A percentile compares a stretch with the other conserved stretches of the same genome.
These are phyloP conservation scores for Hemiscyllium ocellatum DNA, from an alignment of 2,113 vertebrate species.

Conservation along the genomic window DNA sequence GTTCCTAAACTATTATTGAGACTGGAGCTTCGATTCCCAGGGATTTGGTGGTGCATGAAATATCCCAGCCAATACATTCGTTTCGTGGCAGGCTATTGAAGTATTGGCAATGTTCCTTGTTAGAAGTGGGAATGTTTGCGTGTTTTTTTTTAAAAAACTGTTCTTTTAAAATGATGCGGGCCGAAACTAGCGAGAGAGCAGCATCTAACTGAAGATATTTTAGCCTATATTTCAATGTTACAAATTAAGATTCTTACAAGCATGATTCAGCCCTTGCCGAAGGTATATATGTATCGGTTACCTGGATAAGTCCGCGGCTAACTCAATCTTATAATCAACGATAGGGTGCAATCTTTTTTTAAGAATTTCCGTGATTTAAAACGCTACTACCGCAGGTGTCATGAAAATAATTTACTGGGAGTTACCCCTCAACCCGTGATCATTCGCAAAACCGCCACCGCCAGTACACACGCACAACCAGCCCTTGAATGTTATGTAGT, in stretches of 20 bases:
- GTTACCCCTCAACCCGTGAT: background rate
- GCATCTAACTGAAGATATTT: background rate
- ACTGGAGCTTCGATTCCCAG: background rate
- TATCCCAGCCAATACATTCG: background rate
- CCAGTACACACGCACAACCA: too few species aligned
- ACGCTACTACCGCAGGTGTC: constrained; percentile 43
- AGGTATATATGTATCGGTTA: background rate
- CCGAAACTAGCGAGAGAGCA: background rate
- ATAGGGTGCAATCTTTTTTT: constrained; percentile 26
- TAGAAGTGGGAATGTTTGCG: background rate
- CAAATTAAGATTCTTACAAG: background rate
- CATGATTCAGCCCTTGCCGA: background rate
- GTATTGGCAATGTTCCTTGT: background rate
- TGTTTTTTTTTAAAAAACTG: background rate
- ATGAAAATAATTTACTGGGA: constrained; percentile 40
- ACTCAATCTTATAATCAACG: constrained; percentile 40
- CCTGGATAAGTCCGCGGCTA: constrained; percentile 12
- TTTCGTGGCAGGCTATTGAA: background rate
- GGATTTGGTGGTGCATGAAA: background rate
- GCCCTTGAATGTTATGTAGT: background rate
- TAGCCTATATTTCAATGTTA: background rate
- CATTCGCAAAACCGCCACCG: background rate
- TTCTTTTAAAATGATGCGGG: background rate
- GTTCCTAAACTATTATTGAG: background rate
- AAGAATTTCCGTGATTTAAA: constrained; percentile 43